These are phyloP conservation scores for Poecilobothrus nobilitatus DNA, from an alignment of 2,888 invertebrate species.

Conservation along the genomic window DNA sequence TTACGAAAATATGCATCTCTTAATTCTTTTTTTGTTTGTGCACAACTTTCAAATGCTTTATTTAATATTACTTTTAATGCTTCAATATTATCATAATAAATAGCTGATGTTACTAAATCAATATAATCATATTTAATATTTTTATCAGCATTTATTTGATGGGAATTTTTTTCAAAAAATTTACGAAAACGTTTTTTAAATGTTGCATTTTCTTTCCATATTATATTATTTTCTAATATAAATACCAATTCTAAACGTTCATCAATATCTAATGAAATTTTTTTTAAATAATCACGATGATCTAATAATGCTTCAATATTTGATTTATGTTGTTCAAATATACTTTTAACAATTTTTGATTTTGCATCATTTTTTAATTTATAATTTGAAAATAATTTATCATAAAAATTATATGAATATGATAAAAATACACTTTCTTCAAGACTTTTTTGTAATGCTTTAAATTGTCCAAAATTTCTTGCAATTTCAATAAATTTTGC, in stretches of 20 bases:
- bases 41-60: not conserved
- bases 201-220: not conserved
- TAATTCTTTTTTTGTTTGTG: not conserved
- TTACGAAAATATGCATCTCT: not conserved
- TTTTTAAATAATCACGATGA: not conserved
- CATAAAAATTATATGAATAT: not conserved
- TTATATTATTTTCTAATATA: not conserved
- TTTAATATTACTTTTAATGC: not conserved
- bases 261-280: conserved; percentile 1
- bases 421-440: not conserved
- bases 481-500: not conserved
- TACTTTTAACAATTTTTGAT: not conserved
- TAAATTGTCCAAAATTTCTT: not conserved
- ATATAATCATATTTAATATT: conserved; percentile 1
- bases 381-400: not conserved
- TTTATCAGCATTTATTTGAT: not conserved
- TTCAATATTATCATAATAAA: not conserved
- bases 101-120: not conserved
- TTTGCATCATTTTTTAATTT: conserved; percentile 2
- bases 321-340: not conserved
- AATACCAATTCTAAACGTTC: not conserved
- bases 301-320: not conserved
- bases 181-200: not conserved
- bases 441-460: not conserved
- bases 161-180: not conserved